These are phyloP conservation scores for Myotis planiceps DNA, from an alignment of 2,797 vertebrate genomes.

Conservation along the genomic window DNA sequence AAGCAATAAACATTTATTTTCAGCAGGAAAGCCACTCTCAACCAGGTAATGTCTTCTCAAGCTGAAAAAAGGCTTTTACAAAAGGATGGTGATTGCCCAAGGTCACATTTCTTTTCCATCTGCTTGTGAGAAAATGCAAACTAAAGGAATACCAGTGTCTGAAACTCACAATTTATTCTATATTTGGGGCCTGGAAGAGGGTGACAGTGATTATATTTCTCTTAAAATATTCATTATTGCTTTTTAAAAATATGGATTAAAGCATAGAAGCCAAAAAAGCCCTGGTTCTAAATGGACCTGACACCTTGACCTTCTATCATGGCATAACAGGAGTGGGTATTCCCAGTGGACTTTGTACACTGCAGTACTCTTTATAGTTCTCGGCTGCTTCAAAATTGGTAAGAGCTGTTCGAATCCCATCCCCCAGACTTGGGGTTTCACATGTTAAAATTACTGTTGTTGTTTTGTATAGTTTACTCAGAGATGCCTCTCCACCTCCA, in stretches of 20 bases:
- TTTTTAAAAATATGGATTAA: constrained; percentile 80
- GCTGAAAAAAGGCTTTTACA: constrained; percentile 60
- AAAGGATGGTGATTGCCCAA: background rate
- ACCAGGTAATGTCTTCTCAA: constrained; percentile 55
- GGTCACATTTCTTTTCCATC: background rate
- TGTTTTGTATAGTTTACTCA: constrained; percentile 37
- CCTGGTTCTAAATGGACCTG: constrained; percentile 87
- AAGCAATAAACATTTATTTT: constrained; percentile 50
- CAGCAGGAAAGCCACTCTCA: constrained; percentile 72
- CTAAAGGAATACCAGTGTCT: background rate
- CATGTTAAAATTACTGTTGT: constrained; percentile 64
- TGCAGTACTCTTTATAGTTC: constrained; percentile 87
- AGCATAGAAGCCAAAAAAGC: constrained; percentile 74
- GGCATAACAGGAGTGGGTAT: constrained; percentile 80
- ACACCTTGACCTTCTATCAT: constrained; percentile 84
- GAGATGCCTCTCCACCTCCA: background rate
- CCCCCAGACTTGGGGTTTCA: constrained; percentile 75
- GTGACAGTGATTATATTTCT: constrained; percentile 50
- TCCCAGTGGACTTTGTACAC: constrained; percentile 83
- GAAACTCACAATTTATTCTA: background rate
- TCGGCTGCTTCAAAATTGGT: constrained; percentile 81
- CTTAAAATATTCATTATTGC: constrained; percentile 75
- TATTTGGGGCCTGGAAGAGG: background rate
- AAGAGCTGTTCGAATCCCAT: constrained; percentile 79
- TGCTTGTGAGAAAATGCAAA: constrained; percentile 30